Evolutionary conservation across 1,140 invertebrate species (phyloP), one percentile per base, ranked within the genome.

Genomic region (Oryctes rhinoceros): DNA sequence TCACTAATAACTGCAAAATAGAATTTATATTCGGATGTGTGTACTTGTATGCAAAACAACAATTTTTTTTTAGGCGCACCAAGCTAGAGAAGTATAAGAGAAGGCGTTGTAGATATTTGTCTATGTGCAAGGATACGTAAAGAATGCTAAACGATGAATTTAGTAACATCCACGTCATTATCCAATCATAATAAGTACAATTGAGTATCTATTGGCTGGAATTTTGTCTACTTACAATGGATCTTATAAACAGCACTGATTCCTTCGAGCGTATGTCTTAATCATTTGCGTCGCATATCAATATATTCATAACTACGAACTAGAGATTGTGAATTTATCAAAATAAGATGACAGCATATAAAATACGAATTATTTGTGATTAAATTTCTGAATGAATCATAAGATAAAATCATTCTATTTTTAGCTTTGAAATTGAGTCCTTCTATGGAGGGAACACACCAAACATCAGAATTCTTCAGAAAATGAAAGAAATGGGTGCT

Each of bases 71-170:
- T 59, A 59, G 53, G 5, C 53, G 53, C 53, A 59, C n/a, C n/a
- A 59, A 59, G 1, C 53, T 59, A 18, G 18, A 59, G 53, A 59
- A 59, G 39, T 44, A 44, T 44, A 44, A 44, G 0, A 44, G 5
- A 59, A 59, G 13, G 15, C 18, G 53, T 30, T 59, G n/a, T 6
- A 15, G 15, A 59, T 7, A 18, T 18, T 59, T n/a, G 35, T 71
- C 37, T 71, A 24, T 71, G 35, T 71, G 65, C 65, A 30, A 71
- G 24, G 20, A 71, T 24, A 24, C 15, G 65, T 71, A 35, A 37
- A 11, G 24, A 9, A 71, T 37, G 20, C 37, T 24, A 71, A 35
- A 30, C 15, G 24, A 35, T 13, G 65, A 71, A 71, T 24, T 71
- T 24, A 11, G 24, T 35, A 35, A 71, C 37, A 71, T 35, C 20